These are phyloP conservation scores for Pedionomus torquatus DNA, from an alignment of 2,113 vertebrate species.

Conservation along the genomic window DNA sequence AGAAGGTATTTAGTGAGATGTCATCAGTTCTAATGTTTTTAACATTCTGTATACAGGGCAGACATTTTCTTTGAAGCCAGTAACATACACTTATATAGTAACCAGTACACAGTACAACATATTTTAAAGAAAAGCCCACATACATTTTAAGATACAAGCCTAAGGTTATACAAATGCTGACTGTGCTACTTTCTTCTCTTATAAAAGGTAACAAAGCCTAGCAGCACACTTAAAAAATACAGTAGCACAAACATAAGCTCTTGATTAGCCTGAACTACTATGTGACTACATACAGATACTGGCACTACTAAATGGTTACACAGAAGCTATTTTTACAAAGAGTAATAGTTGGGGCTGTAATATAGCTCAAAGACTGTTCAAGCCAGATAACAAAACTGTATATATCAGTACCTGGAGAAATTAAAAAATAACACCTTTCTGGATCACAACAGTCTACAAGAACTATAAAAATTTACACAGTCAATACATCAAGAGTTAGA, in stretches of 20 bases:
- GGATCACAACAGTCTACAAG: not conserved
- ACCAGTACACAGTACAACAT: not conserved
- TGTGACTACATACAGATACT: not conserved
- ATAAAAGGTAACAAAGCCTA: not conserved
- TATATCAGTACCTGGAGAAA: not conserved
- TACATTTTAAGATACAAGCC: not conserved
- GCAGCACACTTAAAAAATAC: not conserved
- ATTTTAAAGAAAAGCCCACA: not conserved
- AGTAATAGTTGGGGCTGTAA: not conserved
- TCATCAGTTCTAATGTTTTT: not conserved
- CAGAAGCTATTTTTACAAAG: not conserved
- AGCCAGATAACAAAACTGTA: not conserved
- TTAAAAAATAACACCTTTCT: not conserved
- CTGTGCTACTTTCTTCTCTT: not conserved
- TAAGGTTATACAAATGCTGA: not conserved
- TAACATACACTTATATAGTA: not conserved
- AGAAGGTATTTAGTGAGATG: not conserved
- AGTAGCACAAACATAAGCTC: not conserved
- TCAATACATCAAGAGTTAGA: not conserved
- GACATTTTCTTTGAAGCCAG: not conserved
- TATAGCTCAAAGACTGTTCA: not conserved
- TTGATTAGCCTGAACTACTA: not conserved
- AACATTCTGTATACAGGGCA: not conserved
- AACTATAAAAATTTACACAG: not conserved
- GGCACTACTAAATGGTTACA: not conserved